Evolutionary conservation across 1,140 invertebrate species (phyloP), one percentile per base, ranked within the genome.

Genomic region (Bathynomus jamesi): DNA sequence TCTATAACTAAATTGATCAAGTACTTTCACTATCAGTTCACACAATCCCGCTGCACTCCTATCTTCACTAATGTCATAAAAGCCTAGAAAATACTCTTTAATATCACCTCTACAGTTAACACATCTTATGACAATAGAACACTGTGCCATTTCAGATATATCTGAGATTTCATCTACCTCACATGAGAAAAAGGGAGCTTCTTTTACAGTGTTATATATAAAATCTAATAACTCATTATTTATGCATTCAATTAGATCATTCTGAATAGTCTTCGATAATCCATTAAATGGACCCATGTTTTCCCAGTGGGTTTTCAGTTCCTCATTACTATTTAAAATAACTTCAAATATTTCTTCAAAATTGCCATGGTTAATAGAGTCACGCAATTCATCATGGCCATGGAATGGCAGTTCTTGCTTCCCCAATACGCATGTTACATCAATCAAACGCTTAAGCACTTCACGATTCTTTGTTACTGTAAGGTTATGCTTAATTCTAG

Each of bases 201-300:
- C 28, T 25, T 63, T 28, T 10, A 71, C 72, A 28, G 71, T 61
- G 30, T 66, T 61, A 5, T 30, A 30, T 25, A 78, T 66, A 17
- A 17, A 29, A 13, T 70, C 28, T 11, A 29, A 10, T 25, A 78
- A 7, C 13, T 28, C 63, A 29, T 63, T 30, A 11, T 28, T 21
- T 27, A 75, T 31, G 13, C 24, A 29, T 69, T 73, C 71, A 28
- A 78, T 78, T 25, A 78, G 27, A 21, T 74, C 75, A 29, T 75
- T 78, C 61, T 75, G 76, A 30, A 74, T 78, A 61, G n/a, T 32
- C 29, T 30, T 71, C 30, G 68, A 65, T 2, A 24, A 21, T 8
- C 53, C 60, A 21, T 24, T 62, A 29, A 61, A 74, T 10, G 11
- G 27, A 3, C 13, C 71, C 24, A 53, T 53, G 65, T 64, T 64